These are phyloP conservation scores for Notospermus geniculatus DNA, from an alignment of 1,140 invertebrate species.

Conservation along the genomic window DNA sequence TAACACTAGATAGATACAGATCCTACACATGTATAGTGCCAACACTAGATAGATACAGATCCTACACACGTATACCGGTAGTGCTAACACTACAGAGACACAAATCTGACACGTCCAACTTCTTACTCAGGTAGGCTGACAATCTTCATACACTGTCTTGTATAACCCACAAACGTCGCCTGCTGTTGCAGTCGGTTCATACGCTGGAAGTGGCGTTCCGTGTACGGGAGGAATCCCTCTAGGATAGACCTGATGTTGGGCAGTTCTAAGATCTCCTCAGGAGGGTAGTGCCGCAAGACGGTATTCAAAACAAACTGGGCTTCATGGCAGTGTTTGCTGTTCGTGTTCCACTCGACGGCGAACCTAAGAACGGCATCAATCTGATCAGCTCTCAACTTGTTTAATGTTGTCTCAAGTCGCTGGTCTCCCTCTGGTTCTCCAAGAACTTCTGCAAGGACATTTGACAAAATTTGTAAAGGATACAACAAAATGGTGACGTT, in stretches of 20 bases:
- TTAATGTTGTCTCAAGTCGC: constrained; percentile 65
- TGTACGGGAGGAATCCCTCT: constrained; percentile 79
- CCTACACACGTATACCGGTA: too few species aligned
- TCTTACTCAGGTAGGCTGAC: neutral
- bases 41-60: too few species aligned
- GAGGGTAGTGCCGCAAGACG: constrained; percentile 61
- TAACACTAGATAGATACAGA: too few species aligned
- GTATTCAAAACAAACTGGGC: constrained; percentile 79
- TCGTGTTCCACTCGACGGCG: constrained; percentile 84
- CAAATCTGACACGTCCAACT: too few species aligned
- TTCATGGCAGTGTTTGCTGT: constrained; percentile 76
- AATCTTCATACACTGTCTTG: constrained; percentile 50
- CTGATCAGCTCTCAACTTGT: constrained; percentile 69
- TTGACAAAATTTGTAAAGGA: too few species aligned
- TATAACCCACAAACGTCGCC: constrained; percentile 74
- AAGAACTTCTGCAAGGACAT: constrained; percentile 53
- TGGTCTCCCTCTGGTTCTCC: constrained; percentile 38
- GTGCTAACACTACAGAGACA: too few species aligned
- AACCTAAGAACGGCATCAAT: constrained; percentile 72
- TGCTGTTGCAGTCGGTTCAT: constrained; percentile 74
- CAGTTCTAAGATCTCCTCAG: constrained; percentile 65
- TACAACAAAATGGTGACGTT: too few species aligned
- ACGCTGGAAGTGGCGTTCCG: constrained; percentile 56
- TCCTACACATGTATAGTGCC: too few species aligned
- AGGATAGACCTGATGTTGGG: constrained; percentile 65